A percentile compares a stretch with the other conserved stretches of the same genome.
Evolutionary conservation across 2,888 invertebrate genomes (phyloP).

Genomic region (Tridacna gigas): DNA sequence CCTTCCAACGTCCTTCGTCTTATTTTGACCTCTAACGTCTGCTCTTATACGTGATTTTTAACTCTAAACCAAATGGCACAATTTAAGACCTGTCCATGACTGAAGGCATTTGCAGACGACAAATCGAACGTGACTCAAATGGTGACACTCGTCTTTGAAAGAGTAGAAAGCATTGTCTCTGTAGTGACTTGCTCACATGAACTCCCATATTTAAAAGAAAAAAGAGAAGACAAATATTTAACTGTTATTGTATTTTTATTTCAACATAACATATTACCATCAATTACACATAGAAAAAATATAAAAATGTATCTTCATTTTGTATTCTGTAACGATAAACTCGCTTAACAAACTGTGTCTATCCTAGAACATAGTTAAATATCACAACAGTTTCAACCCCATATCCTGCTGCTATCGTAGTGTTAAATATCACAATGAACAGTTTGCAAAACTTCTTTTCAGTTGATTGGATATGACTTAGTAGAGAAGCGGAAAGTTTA

Average conservation of each 20-base stretch:
- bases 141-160: not conserved
- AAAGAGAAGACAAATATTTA: not conserved
- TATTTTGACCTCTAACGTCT: too few species aligned
- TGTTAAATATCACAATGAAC: too few species aligned
- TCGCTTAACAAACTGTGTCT: slow-evolving; percentile 23
- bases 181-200: not conserved
- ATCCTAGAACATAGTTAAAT: not conserved
- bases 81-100: too few species aligned
- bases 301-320: slow-evolving; percentile 37
- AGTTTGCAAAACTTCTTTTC: too few species aligned
- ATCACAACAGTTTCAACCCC: too few species aligned
- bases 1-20: too few species aligned
- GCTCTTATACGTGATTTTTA: too few species aligned
- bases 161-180: not conserved
- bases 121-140: not conserved
- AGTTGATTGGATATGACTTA: too few species aligned
- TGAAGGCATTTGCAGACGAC: too few species aligned
- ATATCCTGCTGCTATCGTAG: too few species aligned
- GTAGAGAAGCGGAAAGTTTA: too few species aligned
- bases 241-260: slow-evolving; percentile 3
- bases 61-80: too few species aligned
- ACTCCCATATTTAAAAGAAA: not conserved
- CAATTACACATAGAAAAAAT: slow-evolving; percentile 57
- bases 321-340: slow-evolving; percentile 19
- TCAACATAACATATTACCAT: slow-evolving; percentile 44